Evolutionary conservation across 23 tunicate genomes (phyloP), one percentile per base, ranked within the genome.

Genomic region (Botrylloides violaceus): DNA sequence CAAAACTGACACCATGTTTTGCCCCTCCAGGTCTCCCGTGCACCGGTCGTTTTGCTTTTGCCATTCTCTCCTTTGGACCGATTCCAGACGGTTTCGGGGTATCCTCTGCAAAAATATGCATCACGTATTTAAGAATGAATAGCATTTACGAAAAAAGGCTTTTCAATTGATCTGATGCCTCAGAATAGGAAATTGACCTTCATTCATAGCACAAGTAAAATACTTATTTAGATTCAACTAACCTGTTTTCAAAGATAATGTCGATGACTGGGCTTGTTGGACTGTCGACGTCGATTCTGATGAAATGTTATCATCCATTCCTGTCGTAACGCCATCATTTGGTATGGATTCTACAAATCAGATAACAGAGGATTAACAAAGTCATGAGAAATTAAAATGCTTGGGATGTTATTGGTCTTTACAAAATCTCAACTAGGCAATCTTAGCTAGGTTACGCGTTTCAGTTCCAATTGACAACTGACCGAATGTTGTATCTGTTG

Each of bases 11-110:
- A 6, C 95, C 95, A 9, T 79, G 70, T 62, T 87, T 87, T 20
- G 95, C 95, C 3, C 95, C 95, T 15, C 95, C 86, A 18, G 95
- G 95, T 22, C 95, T 34, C 9, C 77, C 56, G 3, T 38, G 70
- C 47, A 59, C 71, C 34, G 80, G 31, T 15, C 87, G 76, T 34
- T 63, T 31, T 63, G 70, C 4, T 39, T n/a, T 37, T 43, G 15
- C 31, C 1, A 25, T n/a, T 60, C 74, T 35, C 47, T 37, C 37
- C 23, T 30, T n/a, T 64, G 36, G 38, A 15, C 26, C 74, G 26
- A 43, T 27, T 1, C 58, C 74, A 68, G 58, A 19, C 5, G 74
- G 47, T 23, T 35, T 28, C 57, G 43, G 71, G 12, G 43, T n/a
- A 65, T 30, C 71, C 9, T 65, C 43, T 65, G 30, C 7, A 47